These are phyloP conservation scores for Tor tambroides DNA, from an alignment of 2,113 vertebrate genomes.

Conservation along the genomic window DNA sequence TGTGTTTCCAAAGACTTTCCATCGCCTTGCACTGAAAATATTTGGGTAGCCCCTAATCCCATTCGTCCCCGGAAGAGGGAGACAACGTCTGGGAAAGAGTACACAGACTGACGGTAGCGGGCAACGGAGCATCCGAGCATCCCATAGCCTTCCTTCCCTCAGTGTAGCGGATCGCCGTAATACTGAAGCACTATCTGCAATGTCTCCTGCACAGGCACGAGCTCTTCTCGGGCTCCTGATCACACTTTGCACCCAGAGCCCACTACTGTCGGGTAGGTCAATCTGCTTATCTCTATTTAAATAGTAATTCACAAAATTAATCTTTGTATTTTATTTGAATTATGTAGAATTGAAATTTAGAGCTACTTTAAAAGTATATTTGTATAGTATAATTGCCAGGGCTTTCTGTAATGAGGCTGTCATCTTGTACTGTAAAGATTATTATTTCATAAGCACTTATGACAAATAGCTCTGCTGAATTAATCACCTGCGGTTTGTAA, in stretches of 20 bases:
- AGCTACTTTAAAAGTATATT: background rate
- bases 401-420: background rate
- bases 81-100: slow-evolving; percentile 49
- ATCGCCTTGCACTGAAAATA: background rate
- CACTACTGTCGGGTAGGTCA: slow-evolving; percentile 71
- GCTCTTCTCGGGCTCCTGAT: slow-evolving; percentile 75
- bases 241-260: slow-evolving; percentile 70
- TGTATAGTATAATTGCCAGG: background rate
- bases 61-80: slow-evolving; percentile 64
- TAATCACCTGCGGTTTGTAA: background rate
- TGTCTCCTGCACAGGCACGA: slow-evolving; percentile 75
- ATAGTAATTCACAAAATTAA: background rate
- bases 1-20: background rate
- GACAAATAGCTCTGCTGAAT: background rate
- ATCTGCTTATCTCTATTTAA: background rate
- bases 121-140: slow-evolving; percentile 49
- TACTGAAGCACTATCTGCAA: slow-evolving; percentile 69
- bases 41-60: background rate
- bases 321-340: background rate
- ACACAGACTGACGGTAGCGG: background rate
- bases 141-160: slow-evolving; percentile 57
- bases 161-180: slow-evolving; percentile 62
- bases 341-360: background rate
- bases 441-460: background rate
- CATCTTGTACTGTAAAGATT: background rate